A percentile compares a stretch with the other conserved stretches of the same genome.
Conservation (phyloP, 2,113 vertebrate species). For the Shinisaurus crocodilurus region DNA sequence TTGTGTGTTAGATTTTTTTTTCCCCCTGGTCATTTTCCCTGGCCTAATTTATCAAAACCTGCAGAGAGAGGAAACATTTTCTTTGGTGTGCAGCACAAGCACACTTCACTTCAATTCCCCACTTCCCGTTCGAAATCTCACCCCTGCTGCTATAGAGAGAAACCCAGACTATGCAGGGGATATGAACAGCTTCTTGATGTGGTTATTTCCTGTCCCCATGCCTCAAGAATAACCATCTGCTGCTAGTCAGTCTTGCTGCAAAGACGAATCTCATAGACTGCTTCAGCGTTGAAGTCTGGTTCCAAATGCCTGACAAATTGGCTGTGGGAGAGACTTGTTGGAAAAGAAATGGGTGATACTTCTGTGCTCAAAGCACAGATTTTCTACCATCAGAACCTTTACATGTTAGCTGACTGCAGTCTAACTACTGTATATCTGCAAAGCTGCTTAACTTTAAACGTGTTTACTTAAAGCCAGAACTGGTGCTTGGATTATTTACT, state of each 20-base stretch:
- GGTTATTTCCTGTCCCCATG: background rate
- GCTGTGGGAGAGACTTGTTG: conserved; percentile 20
- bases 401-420: background rate
- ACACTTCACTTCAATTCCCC: background rate
- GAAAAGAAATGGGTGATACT: conserved; percentile 5
- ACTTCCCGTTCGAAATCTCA: conserved; percentile 12
- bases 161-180: background rate
- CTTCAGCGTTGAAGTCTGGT: conserved; percentile 13
- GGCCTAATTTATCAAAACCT: conserved; percentile 8
- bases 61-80: background rate
- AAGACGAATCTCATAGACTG: background rate
- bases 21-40: background rate
- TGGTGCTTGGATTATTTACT: background rate
- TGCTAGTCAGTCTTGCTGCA: background rate
- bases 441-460: background rate
- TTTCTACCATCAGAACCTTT: background rate
- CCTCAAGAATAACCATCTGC: conserved; percentile 6
- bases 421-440: background rate
- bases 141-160: background rate
- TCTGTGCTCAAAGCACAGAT: background rate
- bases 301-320: conserved; percentile 40
- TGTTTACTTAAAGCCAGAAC: background rate
- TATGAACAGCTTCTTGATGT: background rate
- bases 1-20: background rate
- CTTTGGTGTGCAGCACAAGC: background rate